phyloP scores from a whole-genome alignment of 2,888 invertebrate species.

The Sepiola atlantica region DNA sequence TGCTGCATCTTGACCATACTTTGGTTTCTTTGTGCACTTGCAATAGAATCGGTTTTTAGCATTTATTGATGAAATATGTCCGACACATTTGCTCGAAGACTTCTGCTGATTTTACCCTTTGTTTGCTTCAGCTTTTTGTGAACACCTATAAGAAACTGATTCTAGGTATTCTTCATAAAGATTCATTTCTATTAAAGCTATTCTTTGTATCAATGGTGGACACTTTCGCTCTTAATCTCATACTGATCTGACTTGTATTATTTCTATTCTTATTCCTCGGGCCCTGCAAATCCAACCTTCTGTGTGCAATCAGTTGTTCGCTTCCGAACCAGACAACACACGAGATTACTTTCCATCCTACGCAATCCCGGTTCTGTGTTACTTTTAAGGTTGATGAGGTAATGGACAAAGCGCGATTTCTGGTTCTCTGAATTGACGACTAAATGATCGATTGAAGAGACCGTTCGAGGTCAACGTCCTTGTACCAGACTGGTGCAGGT shows the following conservation, averaged over 20 bases:
- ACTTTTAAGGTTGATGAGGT: neutral
- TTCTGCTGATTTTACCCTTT: neutral
- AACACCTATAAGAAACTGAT: slow-evolving; percentile 7
- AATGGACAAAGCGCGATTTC: too few relatives aligned
- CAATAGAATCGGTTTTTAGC: neutral
- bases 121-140: neutral
- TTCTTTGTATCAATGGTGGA: slow-evolving; percentile 5
- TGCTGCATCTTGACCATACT: neutral
- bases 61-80: slow-evolving; percentile 19
- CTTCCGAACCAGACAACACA: neutral
- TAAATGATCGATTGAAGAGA: too few relatives aligned
- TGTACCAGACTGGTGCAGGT: too few relatives aligned
- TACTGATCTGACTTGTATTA: neutral
- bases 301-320: neutral
- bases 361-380: neutral
- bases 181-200: neutral
- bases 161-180: neutral
- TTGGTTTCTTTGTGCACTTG: neutral
- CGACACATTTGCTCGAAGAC: neutral
- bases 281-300: neutral
- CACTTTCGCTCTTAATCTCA: neutral
- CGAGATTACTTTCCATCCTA: neutral
- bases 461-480: too few relatives aligned
- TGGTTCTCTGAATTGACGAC: too few relatives aligned
- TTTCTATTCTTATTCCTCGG: neutral